Evolutionary conservation across 1,140 invertebrate species (phyloP).

Genomic region (Orussus abietinus): DNA sequence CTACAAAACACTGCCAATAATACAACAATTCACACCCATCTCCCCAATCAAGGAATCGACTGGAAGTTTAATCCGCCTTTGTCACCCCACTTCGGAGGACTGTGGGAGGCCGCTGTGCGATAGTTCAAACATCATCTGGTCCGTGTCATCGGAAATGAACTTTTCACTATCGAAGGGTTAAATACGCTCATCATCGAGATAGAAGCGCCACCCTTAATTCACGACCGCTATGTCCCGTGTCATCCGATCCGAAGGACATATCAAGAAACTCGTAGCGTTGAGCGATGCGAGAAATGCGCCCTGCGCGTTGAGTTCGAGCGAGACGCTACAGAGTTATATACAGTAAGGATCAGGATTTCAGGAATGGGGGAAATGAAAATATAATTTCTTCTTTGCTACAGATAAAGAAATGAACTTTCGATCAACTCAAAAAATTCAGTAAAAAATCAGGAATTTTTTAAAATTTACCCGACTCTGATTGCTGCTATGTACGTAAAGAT

Average conservation of each 20-base stretch:
- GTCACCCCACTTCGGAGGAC: slow-evolving; percentile 13
- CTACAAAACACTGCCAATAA: neutral
- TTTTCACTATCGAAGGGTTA: slow-evolving; percentile 18
- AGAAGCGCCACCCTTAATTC: slow-evolving; percentile 27
- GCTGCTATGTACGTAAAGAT: too few species aligned
- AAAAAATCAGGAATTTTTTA: too few species aligned
- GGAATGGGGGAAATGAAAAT: too few species aligned
- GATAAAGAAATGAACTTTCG: too few species aligned
- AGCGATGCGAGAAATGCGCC: too few species aligned
- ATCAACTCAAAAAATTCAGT: too few species aligned
- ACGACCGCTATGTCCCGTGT: slow-evolving; percentile 19
- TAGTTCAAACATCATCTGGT: slow-evolving; percentile 2
- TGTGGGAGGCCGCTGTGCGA: slow-evolving; percentile 12
- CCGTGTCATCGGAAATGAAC: neutral
- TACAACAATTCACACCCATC: neutral
- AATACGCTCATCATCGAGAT: slow-evolving; percentile 13
- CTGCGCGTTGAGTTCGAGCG: too few species aligned
- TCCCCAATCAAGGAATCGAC: neutral
- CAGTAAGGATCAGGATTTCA: too few species aligned
- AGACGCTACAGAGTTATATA: too few species aligned
- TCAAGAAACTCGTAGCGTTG: too few species aligned
- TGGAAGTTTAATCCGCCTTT: slow-evolving; percentile 12
- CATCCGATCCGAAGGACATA: slow-evolving; percentile 10
- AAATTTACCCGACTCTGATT: too few species aligned
- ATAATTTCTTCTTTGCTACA: too few species aligned